These are phyloP conservation scores for Platyura marginata DNA, from an alignment of 1,140 invertebrate genomes.

Conservation along the genomic window DNA sequence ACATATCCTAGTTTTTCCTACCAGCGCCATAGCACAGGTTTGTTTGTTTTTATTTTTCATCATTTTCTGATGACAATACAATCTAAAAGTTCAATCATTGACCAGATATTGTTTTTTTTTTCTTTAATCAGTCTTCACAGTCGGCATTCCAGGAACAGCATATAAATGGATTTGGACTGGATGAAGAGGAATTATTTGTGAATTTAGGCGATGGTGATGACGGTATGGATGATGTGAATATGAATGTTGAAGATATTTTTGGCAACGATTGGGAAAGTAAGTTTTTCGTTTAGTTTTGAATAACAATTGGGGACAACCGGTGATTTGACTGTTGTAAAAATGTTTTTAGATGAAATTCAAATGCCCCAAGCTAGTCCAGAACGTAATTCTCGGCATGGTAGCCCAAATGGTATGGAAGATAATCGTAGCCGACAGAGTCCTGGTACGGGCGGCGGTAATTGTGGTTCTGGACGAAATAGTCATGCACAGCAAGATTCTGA, in stretches of 20 bases:
- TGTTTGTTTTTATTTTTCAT: too few relatives aligned
- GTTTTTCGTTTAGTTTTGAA: not conserved
- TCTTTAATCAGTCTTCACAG: conserved; percentile 55
- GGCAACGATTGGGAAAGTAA: conserved; percentile 2
- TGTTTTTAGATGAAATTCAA: not conserved
- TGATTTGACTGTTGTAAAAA: not conserved
- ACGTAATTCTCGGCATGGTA: conserved; percentile 17
- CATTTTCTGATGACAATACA: too few relatives aligned
- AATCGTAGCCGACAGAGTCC: conserved; percentile 23
- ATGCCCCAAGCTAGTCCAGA: not conserved
- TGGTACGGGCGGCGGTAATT: conserved; percentile 18
- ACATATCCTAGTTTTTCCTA: conserved; percentile 97
- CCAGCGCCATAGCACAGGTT: conserved; percentile 88
- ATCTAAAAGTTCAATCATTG: too few relatives aligned
- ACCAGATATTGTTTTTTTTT: too few relatives aligned
- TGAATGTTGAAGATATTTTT: conserved; percentile 5
- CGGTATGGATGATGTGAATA: conserved; percentile 2
- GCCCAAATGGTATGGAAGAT: conserved; percentile 21
- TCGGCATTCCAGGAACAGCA: conserved; percentile 69
- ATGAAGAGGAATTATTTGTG: conserved; percentile 38
- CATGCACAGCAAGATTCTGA: conserved; percentile 17
- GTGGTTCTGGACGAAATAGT: conserved; percentile 12
- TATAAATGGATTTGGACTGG: conserved; percentile 20
- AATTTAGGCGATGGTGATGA: not conserved
- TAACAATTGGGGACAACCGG: not conserved